These are phyloP conservation scores for Drosophila nigricruria DNA, from an alignment of 2,888 invertebrate genomes.

Conservation along the genomic window DNA sequence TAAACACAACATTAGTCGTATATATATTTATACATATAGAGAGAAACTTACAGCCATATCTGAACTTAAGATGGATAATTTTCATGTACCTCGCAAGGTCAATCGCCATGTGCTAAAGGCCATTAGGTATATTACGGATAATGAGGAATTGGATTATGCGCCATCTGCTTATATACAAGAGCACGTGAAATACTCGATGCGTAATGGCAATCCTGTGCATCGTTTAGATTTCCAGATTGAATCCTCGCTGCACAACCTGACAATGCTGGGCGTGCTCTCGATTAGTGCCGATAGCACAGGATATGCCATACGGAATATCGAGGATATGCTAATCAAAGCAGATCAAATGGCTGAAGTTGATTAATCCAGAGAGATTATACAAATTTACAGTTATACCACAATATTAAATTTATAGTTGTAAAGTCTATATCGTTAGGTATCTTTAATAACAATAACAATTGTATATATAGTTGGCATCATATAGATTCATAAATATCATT, in stretches of 20 bases:
- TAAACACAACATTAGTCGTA: neutral
- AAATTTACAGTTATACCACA: neutral
- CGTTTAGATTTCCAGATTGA: conserved; percentile 48
- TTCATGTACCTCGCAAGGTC: conserved; percentile 69
- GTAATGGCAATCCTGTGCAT: conserved; percentile 59
- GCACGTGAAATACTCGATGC: conserved; percentile 62
- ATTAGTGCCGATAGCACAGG: neutral
- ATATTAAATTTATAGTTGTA: neutral
- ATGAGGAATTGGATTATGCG: conserved; percentile 28
- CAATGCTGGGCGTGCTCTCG: conserved; percentile 13
- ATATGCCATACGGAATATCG: conserved; percentile 10
- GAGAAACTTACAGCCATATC: neutral
- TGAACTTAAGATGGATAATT: conserved; percentile 61
- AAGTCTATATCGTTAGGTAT: neutral
- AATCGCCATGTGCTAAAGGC: conserved; percentile 78
- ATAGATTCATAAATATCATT: neutral
- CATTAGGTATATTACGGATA: conserved; percentile 40
- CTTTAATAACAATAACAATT: neutral
- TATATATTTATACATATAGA: neutral
- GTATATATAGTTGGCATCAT: neutral
- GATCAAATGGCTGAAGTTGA: neutral
- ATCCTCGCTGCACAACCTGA: conserved; percentile 55
- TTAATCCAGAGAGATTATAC: neutral
- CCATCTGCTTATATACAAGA: conserved; percentile 32
- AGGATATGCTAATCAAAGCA: neutral